Conservation (phyloP, 2,888 invertebrate genomes). For the Frankliniella fusca region DNA sequence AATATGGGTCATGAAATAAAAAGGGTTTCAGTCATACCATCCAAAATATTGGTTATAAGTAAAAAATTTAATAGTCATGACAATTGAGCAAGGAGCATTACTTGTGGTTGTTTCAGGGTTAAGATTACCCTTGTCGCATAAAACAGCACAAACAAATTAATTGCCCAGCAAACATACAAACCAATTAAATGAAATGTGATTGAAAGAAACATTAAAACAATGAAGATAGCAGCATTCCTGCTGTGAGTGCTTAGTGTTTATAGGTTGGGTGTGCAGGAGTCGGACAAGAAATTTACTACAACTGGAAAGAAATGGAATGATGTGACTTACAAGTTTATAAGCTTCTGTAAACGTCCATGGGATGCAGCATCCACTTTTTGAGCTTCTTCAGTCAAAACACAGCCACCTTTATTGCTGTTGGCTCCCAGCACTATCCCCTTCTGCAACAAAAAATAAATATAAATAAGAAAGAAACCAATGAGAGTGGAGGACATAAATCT, state of each 20-base stretch:
- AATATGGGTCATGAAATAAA: background rate
- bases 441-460: background rate
- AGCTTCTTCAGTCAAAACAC: background rate
- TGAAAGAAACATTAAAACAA: background rate
- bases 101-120: background rate
- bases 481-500: background rate
- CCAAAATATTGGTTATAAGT: background rate
- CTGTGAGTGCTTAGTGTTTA: background rate
- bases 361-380: constrained; percentile 10
- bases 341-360: constrained; percentile 4
- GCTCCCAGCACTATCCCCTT: constrained; percentile 15
- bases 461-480: background rate
- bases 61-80: background rate
- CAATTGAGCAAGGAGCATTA: constrained; percentile 21
- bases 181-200: background rate
- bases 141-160: background rate
- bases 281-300: too few species aligned
- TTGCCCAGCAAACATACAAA: background rate
- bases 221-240: background rate
- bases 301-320: too few species aligned
- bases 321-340: background rate
- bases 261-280: too few species aligned
- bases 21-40: background rate
- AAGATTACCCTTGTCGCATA: background rate
- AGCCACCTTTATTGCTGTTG: constrained; percentile 16